Base-by-base conservation (phyloP, 2,888 invertebrate species). In the Netelia virgata region DNA sequence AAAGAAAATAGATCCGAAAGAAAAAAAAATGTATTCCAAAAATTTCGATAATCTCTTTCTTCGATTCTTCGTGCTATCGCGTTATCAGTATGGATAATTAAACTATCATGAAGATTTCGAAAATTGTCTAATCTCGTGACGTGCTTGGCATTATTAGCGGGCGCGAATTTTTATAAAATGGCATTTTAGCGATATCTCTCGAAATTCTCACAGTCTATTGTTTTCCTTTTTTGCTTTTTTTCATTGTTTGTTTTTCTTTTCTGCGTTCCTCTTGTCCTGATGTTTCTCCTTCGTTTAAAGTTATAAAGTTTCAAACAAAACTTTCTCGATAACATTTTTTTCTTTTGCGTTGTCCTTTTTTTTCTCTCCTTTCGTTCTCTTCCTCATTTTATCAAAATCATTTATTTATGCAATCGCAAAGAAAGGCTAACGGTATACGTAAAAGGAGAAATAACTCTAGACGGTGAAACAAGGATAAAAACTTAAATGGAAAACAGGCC, bases 331-430 rank as follows among this genome's bases (percentile, higher is more conserved):
- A 20, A 36, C 59, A 16, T 41, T 55, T 50, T 75, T 23, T 41
- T 55, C 9, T 55, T 23, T 50, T 28, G 5, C 47, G 53, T 50
- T 28, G 9, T 23, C 50, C 23, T 28, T 28, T 23, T 50, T 50
- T 55, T 43, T 18, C 36, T 20, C 43, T 64, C 16, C 18, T 41
- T 20, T 69, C 63, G 20, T 41, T 72, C 18, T n/a, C 50, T 23
- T 64, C 59, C 20, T 70, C 61, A 18, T 57, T 66, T 50, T 36
- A 55, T 78, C n/a, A 36, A 43, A 68, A 73, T 79, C 47, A 77
- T 82, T 66, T 28, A 5, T 53, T 78, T 80, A 83, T 76, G 83
- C 83, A 76, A 83, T 80, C 61, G 83, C 79, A 83, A 80, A 83
- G 55, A 76, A 83, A 83, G 72, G 83, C 83, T 72, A 80, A 83